Conservation (phyloP, 2,113 vertebrate genomes). For the Marcusenius ussheri region DNA sequence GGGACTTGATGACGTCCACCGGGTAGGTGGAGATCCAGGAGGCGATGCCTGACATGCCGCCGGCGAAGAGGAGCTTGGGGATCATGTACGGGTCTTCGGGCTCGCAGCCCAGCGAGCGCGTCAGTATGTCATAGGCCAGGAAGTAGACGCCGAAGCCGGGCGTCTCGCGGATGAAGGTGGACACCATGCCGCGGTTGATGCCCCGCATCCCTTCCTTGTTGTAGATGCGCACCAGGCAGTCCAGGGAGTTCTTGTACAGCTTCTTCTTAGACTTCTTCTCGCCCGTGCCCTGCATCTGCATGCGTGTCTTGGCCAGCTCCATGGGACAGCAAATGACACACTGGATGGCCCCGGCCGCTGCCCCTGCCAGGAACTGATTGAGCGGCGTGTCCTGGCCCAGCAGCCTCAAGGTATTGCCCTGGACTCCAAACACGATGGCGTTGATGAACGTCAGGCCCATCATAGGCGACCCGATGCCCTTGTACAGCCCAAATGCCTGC, state of each 20-base stretch:
- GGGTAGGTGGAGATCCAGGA: slow-evolving; percentile 96
- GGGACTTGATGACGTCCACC: slow-evolving; percentile 88
- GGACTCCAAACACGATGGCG: slow-evolving; percentile 90
- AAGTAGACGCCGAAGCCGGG: slow-evolving; percentile 95
- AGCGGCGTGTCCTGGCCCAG: slow-evolving; percentile 77
- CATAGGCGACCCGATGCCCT: slow-evolving; percentile 95
- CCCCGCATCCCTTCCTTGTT: slow-evolving; percentile 76
- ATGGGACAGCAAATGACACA: slow-evolving; percentile 92
- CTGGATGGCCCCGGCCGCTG: slow-evolving; percentile 85
- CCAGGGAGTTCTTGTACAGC: slow-evolving; percentile 85
- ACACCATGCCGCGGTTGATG: slow-evolving; percentile 84
- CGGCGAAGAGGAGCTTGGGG: slow-evolving; percentile 86
- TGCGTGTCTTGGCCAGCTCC: slow-evolving; percentile 93
- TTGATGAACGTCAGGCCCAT: slow-evolving; percentile 98
- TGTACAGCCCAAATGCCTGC: slow-evolving; percentile 84
- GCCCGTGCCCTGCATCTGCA: slow-evolving; percentile 89
- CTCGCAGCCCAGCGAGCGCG: slow-evolving; percentile 79
- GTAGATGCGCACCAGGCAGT: slow-evolving; percentile 87
- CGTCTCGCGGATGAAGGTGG: slow-evolving; percentile 82
- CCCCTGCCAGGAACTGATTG: slow-evolving; percentile 89
- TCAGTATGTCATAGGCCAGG: slow-evolving; percentile 80
- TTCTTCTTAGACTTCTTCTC: slow-evolving; percentile 71
- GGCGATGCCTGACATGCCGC: slow-evolving; percentile 82
- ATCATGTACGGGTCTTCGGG: slow-evolving; percentile 75
- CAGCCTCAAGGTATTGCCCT: slow-evolving; percentile 79